These are phyloP conservation scores for Numenius arquata DNA, from an alignment of 2,113 vertebrate species.

Conservation along the genomic window DNA sequence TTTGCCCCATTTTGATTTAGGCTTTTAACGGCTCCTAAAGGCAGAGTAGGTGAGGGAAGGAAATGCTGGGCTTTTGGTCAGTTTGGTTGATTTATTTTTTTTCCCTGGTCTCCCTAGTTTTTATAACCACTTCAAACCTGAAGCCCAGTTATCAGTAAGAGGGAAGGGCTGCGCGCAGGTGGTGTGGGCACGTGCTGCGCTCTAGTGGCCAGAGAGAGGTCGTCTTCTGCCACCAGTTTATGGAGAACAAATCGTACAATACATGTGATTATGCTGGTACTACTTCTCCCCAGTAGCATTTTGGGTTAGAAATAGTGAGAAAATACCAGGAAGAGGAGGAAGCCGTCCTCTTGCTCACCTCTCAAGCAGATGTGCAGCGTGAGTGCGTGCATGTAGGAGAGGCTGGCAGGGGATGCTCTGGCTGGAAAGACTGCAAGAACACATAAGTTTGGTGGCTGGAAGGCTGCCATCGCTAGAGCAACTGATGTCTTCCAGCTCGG, in stretches of 20 bases:
- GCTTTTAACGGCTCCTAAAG: not conserved
- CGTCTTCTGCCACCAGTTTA: not conserved
- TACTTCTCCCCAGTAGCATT: fast-evolving
- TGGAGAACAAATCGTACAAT: fast-evolving
- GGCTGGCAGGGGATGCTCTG: not conserved
- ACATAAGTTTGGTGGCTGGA: not conserved
- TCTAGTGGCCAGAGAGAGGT: conserved; percentile 17
- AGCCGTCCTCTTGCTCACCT: not conserved
- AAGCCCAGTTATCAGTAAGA: fast-evolving
- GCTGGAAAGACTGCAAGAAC: not conserved
- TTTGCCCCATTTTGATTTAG: not conserved
- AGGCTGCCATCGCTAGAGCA: not conserved
- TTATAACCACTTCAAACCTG: fast-evolving
- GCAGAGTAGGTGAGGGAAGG: not conserved
- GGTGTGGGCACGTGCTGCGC: conserved; percentile 16
- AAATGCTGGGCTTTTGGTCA: not conserved
- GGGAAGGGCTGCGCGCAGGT: not conserved
- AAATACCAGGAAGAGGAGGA: not conserved
- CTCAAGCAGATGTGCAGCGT: not conserved
- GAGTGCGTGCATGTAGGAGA: not conserved
- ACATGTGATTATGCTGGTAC: fast-evolving
- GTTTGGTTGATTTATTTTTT: not conserved
- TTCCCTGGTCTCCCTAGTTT: fast-evolving
- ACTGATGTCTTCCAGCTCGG: not conserved
- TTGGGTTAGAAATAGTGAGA: not conserved